phyloP scores from a whole-genome alignment of 2,888 invertebrate species.

The Phalera bucephala region DNA sequence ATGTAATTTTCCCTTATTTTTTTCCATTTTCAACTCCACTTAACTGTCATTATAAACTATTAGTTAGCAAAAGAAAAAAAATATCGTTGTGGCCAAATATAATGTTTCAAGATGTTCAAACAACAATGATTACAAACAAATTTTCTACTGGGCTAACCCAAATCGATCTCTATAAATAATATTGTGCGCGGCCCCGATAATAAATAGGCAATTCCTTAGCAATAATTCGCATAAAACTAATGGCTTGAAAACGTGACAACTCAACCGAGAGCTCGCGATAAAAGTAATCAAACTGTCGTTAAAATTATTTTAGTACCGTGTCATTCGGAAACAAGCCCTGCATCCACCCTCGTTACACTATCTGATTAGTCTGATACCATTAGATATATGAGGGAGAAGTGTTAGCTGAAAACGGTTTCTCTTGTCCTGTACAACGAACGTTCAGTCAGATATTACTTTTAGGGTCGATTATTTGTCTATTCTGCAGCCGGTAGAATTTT shows the following conservation, averaged over 20 bases:
- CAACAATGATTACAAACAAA: conserved; percentile 37
- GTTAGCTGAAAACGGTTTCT: no score
- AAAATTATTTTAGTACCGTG: conserved; percentile 73
- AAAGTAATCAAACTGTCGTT: conserved; percentile 81
- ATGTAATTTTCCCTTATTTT: no score
- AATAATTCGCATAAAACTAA: conserved; percentile 80
- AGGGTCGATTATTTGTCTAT: no score
- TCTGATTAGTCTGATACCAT: conserved; percentile 18
- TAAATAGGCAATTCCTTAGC: conserved; percentile 74
- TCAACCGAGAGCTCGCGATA: conserved; percentile 78
- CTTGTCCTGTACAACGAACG: no score
- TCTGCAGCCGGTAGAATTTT: no score
- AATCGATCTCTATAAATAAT: conserved; percentile 42
- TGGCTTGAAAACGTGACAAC: conserved; percentile 76
- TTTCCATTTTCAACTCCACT: no score
- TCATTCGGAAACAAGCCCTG: conserved; percentile 51
- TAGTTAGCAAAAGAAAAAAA: no score
- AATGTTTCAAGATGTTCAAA: no score
- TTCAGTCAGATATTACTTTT: neutral
- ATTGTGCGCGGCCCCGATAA: conserved; percentile 47
- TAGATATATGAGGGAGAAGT: no score
- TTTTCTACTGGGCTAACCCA: conserved; percentile 36
- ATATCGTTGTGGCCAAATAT: no score
- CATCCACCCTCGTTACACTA: conserved; percentile 8
- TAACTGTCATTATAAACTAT: no score